Conservation (phyloP, 2,888 invertebrate species). For the Hirudinaria manillensis region DNA sequence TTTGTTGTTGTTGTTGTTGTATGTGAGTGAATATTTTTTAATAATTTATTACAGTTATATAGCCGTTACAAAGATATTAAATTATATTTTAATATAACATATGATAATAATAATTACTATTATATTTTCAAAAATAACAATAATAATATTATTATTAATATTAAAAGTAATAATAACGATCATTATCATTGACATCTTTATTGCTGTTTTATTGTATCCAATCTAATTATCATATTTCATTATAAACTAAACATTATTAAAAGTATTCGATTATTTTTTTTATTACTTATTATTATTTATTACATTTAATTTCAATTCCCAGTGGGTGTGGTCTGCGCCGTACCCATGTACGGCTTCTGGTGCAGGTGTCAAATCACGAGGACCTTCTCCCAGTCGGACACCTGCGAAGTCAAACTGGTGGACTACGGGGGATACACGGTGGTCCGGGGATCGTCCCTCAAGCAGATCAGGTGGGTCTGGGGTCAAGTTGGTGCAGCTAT, state of each 20-base stretch:
- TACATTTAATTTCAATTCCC: conserved; percentile 47
- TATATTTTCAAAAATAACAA: too few relatives aligned
- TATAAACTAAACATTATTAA: neutral
- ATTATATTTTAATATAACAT: too few relatives aligned
- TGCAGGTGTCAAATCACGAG: conserved; percentile 77
- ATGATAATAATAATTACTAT: too few relatives aligned
- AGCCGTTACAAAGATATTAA: too few relatives aligned
- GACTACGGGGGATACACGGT: conserved; percentile 90
- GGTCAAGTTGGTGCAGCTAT: neutral
- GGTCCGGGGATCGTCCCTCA: conserved; percentile 69
- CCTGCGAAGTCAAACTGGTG: conserved; percentile 77
- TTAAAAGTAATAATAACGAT: too few relatives aligned
- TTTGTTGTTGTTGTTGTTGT: neutral
- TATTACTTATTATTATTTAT: neutral
- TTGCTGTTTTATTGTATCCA: neutral
- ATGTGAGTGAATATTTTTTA: too few relatives aligned
- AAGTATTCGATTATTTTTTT: neutral
- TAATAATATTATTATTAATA: too few relatives aligned
- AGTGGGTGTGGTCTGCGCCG: conserved; percentile 81
- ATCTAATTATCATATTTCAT: neutral
- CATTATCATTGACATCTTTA: neutral
- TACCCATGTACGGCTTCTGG: conserved; percentile 75
- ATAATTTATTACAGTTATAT: too few relatives aligned
- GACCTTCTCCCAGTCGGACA: conserved; percentile 63
- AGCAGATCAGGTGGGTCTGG: conserved; percentile 67